Evolutionary conservation across 2,888 invertebrate species (phyloP).

Genomic region (Drosophila rubida): DNA sequence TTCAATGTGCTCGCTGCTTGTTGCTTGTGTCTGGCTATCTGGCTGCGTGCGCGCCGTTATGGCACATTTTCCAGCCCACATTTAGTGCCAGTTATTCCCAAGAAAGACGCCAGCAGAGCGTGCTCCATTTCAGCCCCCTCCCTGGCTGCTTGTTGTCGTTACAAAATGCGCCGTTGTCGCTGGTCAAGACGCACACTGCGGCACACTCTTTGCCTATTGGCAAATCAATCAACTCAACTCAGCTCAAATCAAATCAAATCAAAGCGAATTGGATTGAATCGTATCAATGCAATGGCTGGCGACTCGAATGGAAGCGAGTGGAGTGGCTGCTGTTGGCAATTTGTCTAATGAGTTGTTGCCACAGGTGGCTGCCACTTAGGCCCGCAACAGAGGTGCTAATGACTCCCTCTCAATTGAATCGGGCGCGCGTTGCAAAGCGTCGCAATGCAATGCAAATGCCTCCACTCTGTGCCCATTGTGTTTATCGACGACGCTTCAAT

Average conservation of each 20-base stretch:
- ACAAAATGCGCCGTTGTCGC: slow-evolving; percentile 46
- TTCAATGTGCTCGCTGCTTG: too few species aligned
- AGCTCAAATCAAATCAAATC: slow-evolving; percentile 41
- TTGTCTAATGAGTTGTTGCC: slow-evolving; percentile 80
- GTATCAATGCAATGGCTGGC: too few species aligned
- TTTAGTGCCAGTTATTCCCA: slow-evolving; percentile 62
- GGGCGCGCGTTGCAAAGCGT: slow-evolving; percentile 46
- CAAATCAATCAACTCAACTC: slow-evolving; percentile 71
- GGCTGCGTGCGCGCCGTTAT: slow-evolving; percentile 68
- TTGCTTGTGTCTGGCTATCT: too few species aligned
- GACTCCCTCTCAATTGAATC: slow-evolving; percentile 58
- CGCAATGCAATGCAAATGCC: slow-evolving; percentile 66
- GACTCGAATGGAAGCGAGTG: slow-evolving; percentile 20
- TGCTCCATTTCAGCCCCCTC: slow-evolving; percentile 34
- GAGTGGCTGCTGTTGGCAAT: slow-evolving; percentile 50
- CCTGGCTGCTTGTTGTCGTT: slow-evolving; percentile 36
- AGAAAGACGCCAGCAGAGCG: slow-evolving; percentile 48
- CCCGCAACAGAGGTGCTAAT: slow-evolving; percentile 69
- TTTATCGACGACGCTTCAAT: slow-evolving; percentile 25
- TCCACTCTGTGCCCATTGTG: slow-evolving; percentile 13
- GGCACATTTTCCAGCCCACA: slow-evolving; percentile 63
- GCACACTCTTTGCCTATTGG: slow-evolving; percentile 49
- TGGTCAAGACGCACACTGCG: slow-evolving; percentile 20
- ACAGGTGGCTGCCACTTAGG: slow-evolving; percentile 35
- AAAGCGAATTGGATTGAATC: neutral